Percentiles rank a stretch among this genome's conserved stretches.
phyloP scores from a whole-genome alignment of 1,140 invertebrate species.

The Anoplophora glabripennis region DNA sequence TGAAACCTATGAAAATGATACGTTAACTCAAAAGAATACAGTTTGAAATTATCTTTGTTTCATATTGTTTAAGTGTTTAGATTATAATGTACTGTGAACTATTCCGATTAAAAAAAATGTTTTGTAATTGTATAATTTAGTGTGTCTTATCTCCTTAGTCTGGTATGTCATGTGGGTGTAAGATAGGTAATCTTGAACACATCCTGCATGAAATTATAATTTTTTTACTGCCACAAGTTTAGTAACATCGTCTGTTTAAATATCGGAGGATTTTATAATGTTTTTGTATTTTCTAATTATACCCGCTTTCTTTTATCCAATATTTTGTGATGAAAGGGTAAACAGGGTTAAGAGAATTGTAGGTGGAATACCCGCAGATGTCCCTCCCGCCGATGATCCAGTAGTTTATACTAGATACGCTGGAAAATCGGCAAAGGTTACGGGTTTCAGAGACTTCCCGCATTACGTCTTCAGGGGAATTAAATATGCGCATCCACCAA shows the following conservation, averaged over 20 bases:
- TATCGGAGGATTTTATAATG: too few species aligned
- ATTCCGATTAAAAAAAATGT: too few species aligned
- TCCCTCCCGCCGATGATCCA: conserved; percentile 60
- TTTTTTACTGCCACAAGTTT: too few species aligned
- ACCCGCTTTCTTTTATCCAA: background rate
- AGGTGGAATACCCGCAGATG: conserved; percentile 55
- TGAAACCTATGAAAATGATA: conserved; percentile 75
- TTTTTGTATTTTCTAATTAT: too few species aligned
- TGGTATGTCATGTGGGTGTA: too few species aligned
- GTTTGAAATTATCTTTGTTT: conserved; percentile 25
- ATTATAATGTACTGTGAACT: too few species aligned
- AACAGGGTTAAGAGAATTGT: conserved; percentile 56
- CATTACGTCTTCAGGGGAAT: conserved; percentile 67
- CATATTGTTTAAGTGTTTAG: too few species aligned
- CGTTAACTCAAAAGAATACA: conserved; percentile 55
- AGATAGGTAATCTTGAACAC: too few species aligned
- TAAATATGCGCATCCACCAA: conserved; percentile 68
- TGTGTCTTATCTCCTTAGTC: too few species aligned
- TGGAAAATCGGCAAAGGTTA: conserved; percentile 53
- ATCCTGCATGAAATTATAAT: too few species aligned
- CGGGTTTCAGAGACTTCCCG: conserved; percentile 51
- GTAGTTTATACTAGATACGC: conserved; percentile 57
- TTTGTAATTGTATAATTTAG: too few species aligned
- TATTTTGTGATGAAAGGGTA: conserved; percentile 9
- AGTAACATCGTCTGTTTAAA: too few species aligned